These are phyloP conservation scores for Gallinago nigripennis DNA, from an alignment of 2,797 vertebrate genomes.

Conservation along the genomic window DNA sequence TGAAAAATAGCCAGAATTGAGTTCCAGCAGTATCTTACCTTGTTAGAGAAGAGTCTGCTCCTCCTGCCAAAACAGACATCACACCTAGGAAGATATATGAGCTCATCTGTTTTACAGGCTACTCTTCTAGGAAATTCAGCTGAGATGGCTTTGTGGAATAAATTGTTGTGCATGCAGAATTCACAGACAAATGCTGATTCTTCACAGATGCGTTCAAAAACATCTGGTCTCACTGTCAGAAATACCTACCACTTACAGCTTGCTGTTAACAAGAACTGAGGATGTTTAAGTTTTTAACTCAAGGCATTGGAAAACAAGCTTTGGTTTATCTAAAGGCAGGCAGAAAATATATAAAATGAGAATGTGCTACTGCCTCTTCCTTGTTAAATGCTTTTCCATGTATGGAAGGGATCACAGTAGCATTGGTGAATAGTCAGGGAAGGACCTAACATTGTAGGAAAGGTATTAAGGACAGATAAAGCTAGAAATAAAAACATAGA, in stretches of 20 bases:
- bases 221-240: constrained; percentile 2
- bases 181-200: constrained; percentile 33
- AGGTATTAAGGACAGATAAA: not conserved
- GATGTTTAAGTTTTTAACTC: not conserved
- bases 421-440: not conserved
- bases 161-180: constrained; percentile 17
- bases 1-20: not conserved
- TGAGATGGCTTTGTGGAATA: constrained; percentile 29
- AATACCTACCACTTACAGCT: not conserved
- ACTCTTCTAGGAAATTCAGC: constrained; percentile 41
- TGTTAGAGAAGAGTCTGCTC: not conserved
- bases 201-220: constrained; percentile 17
- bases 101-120: constrained; percentile 14
- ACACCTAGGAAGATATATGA: constrained; percentile 2
- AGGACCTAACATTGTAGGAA: not conserved
- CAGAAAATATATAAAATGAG: not conserved
- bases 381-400: not conserved
- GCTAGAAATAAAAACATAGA: not conserved
- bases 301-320: not conserved
- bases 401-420: not conserved
- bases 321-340: not conserved
- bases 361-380: not conserved
- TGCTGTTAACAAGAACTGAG: not conserved
- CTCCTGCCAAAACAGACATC: constrained; percentile 17
- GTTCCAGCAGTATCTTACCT: not conserved